phyloP scores from a whole-genome alignment of 2,113 vertebrate genomes.

The Colius striatus region DNA sequence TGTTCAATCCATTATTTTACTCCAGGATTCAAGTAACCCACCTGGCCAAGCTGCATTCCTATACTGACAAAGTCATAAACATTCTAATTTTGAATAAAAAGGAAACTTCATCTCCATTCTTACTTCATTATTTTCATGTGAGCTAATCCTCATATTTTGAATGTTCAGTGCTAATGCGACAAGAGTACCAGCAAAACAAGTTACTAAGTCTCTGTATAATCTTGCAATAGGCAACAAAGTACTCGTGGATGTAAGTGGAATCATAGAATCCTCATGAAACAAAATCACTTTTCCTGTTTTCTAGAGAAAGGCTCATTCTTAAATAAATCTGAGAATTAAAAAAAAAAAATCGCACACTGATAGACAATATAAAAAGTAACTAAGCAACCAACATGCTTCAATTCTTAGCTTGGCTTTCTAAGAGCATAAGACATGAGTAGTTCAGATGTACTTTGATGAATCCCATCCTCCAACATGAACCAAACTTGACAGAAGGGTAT shows the following conservation, averaged over 20 bases:
- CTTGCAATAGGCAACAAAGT: background rate
- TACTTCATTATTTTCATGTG: background rate
- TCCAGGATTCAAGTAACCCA: background rate
- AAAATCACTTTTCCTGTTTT: background rate
- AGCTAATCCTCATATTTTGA: background rate
- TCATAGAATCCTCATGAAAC: background rate
- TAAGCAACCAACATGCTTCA: background rate
- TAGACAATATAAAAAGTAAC: background rate
- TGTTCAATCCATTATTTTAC: background rate
- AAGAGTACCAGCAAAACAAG: background rate
- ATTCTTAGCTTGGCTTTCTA: background rate
- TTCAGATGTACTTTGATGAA: background rate
- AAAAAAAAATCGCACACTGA: background rate
- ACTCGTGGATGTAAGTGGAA: rapidly evolving
- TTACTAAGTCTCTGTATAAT: background rate
- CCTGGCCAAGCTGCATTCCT: background rate
- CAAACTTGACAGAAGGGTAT: background rate
- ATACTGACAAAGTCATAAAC: background rate
- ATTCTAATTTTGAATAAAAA: background rate
- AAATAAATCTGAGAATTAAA: background rate
- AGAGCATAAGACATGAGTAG: background rate
- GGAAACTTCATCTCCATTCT: background rate
- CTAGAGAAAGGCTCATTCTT: background rate
- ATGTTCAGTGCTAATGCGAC: background rate
- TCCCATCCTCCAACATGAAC: background rate